Conservation (phyloP, 1,140 invertebrate genomes). For the Adelges cooleyi region DNA sequence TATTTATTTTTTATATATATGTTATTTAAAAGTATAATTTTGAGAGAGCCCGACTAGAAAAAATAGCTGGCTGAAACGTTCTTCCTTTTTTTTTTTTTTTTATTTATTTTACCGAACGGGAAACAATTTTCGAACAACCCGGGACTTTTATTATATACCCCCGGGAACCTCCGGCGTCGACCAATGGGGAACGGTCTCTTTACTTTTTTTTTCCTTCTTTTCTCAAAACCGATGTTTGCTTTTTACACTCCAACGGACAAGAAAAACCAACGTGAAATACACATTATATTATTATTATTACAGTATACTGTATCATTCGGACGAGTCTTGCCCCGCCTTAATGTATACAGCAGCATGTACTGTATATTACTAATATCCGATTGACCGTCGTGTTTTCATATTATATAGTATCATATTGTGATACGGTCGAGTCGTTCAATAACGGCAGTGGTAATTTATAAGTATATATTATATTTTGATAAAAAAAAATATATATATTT, state of each 20-base stretch:
- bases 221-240: constrained; percentile 5
- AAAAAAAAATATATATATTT: too few relatives aligned
- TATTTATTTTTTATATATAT: not conserved
- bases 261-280: constrained; percentile 11
- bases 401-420: not conserved
- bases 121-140: constrained; percentile 26
- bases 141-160: constrained; percentile 24
- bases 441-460: too few relatives aligned
- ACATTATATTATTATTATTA: too few relatives aligned
- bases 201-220: not conserved
- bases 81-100: constrained; percentile 23
- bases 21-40: constrained; percentile 29
- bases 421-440: not conserved
- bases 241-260: constrained; percentile 7
- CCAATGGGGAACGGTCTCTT: constrained; percentile 13
- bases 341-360: constrained; percentile 11
- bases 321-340: too few relatives aligned
- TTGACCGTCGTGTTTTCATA: constrained; percentile 3
- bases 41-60: constrained; percentile 23
- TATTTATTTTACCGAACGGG: constrained; percentile 23
- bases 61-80: constrained; percentile 11
- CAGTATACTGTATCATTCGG: too few relatives aligned
- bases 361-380: constrained; percentile 27
- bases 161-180: not conserved
- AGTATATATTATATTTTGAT: too few relatives aligned